Base-by-base conservation (phyloP, 2,113 vertebrate genomes). In the Oreochromis niloticus region DNA sequence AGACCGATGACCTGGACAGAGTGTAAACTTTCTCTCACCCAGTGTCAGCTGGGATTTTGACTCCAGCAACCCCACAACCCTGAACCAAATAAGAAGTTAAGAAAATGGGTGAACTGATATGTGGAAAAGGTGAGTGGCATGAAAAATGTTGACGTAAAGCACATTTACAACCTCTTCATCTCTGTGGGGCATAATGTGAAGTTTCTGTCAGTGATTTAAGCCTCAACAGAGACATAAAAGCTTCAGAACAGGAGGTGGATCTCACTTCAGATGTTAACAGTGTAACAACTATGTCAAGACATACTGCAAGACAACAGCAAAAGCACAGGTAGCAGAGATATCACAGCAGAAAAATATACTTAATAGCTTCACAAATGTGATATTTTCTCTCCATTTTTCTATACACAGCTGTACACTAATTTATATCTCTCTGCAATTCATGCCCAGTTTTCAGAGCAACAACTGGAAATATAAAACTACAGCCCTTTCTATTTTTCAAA, bases 131-230 rank as follows among this genome's bases (percentile, higher is more conserved):
- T 55, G 83, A 82, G 7, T 55, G 56, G 50, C 81, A 87, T 43
- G 36, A 66, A 84, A 68, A 73, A 68, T 19, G 19, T 11, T 78
- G 46, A 52, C 4, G 75, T 75, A 63, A 91, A 86, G 82, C 75
- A 90, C 57, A 54, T 90, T 87, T 78, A 88, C 56, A 86, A 32
- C 34, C 55, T 86, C 36, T 75, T 86, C 43, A 83, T 85, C 89
- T 88, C 71, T 56, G 85, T 36, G 41, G 41, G 81, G 75, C 79
- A 85, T 46, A 54, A 79, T 68, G 24, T 57, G 10, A 84, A 59
- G 48, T 32, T 86, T 82, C 82, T 56, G 50, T 66, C 46, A 43
- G 50, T 86, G 82, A 89, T 87, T 87, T 89, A 87, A 88, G 82
- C n/a, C 22, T 24, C 9, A 22, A 66, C 36, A 27, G 34, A 81